Evolutionary conservation across 2,797 vertebrate species (phyloP).

Genomic region (Vultur gryphus): DNA sequence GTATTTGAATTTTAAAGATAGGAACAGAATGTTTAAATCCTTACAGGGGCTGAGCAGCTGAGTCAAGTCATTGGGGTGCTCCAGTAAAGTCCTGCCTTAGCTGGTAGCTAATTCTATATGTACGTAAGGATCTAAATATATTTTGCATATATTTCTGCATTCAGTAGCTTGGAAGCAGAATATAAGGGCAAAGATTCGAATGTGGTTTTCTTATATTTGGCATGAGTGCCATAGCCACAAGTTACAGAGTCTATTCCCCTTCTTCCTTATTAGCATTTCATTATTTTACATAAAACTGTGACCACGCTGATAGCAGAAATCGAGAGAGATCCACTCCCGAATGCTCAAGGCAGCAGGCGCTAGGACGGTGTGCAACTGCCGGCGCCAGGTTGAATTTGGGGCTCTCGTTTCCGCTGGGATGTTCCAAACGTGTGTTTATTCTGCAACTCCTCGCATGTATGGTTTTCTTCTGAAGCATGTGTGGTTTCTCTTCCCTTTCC

Average conservation of each 20-base stretch:
- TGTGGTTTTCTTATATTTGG: neutral
- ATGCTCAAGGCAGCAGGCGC: neutral
- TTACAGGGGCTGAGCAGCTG: neutral
- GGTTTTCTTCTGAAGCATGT: neutral
- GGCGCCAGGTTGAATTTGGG: neutral
- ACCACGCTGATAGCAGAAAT: neutral
- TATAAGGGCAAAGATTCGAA: neutral
- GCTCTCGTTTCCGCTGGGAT: neutral
- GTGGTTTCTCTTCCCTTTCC: neutral
- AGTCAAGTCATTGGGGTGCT: neutral
- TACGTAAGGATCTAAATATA: neutral
- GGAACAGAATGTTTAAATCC: neutral
- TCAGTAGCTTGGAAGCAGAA: neutral
- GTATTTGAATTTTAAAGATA: neutral
- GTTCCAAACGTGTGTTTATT: neutral
- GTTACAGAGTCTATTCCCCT: neutral
- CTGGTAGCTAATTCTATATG: neutral
- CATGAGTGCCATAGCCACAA: neutral
- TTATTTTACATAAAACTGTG: neutral
- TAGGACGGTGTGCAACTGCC: rapidly evolving
- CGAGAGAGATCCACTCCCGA: neutral
- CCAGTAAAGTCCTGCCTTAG: neutral
- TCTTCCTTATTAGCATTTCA: neutral
- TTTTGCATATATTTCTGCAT: neutral
- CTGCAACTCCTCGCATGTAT: neutral